Conservation (phyloP, 2,888 invertebrate species). For the Hirtodrosophila histrioides region DNA sequence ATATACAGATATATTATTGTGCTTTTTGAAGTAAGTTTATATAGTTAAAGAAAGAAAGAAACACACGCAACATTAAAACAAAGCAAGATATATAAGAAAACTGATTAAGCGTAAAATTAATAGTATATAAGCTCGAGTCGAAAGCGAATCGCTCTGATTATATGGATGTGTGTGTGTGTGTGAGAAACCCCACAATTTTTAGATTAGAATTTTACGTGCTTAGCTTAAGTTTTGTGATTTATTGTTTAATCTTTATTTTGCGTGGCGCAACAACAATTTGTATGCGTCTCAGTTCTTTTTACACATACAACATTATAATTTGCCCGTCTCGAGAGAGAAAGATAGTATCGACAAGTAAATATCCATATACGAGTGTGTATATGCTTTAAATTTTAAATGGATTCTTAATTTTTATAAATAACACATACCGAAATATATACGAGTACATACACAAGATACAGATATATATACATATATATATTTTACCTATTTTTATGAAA, state of each 20-base stretch:
- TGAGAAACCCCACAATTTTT: constrained; percentile 29
- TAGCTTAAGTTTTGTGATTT: constrained; percentile 76
- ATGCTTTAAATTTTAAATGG: constrained; percentile 48
- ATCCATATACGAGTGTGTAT: constrained; percentile 8
- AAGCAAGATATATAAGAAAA: constrained; percentile 50
- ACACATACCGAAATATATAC: constrained; percentile 10
- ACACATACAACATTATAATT: constrained; percentile 10
- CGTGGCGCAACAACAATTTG: constrained; percentile 34
- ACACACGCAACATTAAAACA: constrained; percentile 30
- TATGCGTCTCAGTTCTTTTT: constrained; percentile 42
- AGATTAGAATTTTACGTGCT: constrained; percentile 70
- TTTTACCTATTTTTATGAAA: constrained; percentile 69
- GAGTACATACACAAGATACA: constrained; percentile 18
- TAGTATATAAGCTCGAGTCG: constrained; percentile 61
- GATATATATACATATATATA: constrained; percentile 40
- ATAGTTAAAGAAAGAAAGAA: constrained; percentile 23
- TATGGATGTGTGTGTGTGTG: neutral
- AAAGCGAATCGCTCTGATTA: constrained; percentile 11
- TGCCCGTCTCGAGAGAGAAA: constrained; percentile 7
- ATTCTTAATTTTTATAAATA: constrained; percentile 40
- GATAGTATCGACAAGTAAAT: constrained; percentile 8
- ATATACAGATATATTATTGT: constrained; percentile 51
- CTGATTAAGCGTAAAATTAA: constrained; percentile 71
- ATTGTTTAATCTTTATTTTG: constrained; percentile 68
- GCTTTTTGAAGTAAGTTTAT: constrained; percentile 61